A percentile compares a stretch with the other conserved stretches of the same genome.
phyloP scores from a whole-genome alignment of 2,888 invertebrate genomes.

The Perizoma affinitatum region DNA sequence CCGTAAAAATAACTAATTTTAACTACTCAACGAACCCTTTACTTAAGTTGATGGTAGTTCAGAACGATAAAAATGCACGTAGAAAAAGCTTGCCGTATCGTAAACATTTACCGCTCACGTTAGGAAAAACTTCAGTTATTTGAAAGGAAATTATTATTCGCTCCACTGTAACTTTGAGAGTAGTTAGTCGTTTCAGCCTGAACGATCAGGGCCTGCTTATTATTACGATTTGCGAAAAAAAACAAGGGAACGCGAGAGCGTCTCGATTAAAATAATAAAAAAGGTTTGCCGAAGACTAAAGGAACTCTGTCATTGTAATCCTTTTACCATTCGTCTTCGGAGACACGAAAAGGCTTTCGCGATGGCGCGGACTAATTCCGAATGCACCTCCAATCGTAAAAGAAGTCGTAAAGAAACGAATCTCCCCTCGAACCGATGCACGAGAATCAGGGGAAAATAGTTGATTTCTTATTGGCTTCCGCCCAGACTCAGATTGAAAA shows the following conservation, averaged over 20 bases:
- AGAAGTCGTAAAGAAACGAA: slow-evolving; percentile 82
- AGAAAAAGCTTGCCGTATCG: slow-evolving; percentile 53
- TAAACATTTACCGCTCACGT: slow-evolving; percentile 54
- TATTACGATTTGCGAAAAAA: slow-evolving; percentile 22
- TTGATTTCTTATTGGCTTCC: slow-evolving; percentile 84
- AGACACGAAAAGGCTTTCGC: slow-evolving; percentile 81
- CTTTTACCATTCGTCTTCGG: slow-evolving; percentile 77
- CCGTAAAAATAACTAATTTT: slow-evolving; percentile 31
- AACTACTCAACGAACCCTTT: slow-evolving; percentile 34
- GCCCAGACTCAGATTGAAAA: slow-evolving; percentile 82
- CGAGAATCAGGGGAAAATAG: slow-evolving; percentile 80
- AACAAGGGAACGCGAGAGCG: slow-evolving; percentile 7
- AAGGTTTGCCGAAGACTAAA: slow-evolving; percentile 31
- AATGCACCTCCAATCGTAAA: slow-evolving; percentile 84
- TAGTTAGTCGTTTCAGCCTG: slow-evolving; percentile 42
- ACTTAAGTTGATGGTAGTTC: slow-evolving; percentile 40
- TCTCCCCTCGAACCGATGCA: slow-evolving; percentile 78
- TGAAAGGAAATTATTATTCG: slow-evolving; percentile 55
- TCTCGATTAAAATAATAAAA: slow-evolving; percentile 35
- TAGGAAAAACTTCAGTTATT: slow-evolving; percentile 57
- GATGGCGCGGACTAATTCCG: slow-evolving; percentile 77
- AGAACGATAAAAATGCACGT: slow-evolving; percentile 47
- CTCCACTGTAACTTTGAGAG: slow-evolving; percentile 52
- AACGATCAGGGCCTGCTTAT: slow-evolving; percentile 34
- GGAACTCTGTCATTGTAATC: slow-evolving; percentile 71